Conservation (phyloP, 2,113 vertebrate genomes). For the Anas platyrhynchos region DNA sequence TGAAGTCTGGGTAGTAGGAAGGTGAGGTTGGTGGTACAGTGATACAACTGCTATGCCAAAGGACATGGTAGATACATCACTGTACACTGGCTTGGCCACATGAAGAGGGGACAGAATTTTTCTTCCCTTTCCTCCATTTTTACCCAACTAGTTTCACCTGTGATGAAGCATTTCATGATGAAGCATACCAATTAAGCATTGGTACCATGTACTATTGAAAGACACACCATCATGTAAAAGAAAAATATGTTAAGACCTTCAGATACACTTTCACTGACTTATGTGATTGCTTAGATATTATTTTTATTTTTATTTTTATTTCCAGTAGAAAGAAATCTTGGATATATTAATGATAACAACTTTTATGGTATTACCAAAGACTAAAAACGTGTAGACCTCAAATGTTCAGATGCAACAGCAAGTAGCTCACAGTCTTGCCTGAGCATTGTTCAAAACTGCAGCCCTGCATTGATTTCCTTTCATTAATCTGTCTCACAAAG, state of each 20-base stretch:
- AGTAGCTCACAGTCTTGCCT: too few relatives aligned
- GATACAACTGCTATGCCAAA: fast-evolving
- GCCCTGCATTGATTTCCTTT: not conserved
- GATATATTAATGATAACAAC: not conserved
- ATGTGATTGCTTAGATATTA: not conserved
- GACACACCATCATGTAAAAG: not conserved
- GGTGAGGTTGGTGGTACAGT: too few relatives aligned
- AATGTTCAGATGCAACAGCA: not conserved
- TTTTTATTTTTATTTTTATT: not conserved
- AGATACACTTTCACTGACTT: not conserved
- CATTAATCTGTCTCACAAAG: not conserved
- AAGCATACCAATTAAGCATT: too few relatives aligned
- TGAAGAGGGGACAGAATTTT: not conserved
- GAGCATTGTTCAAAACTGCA: not conserved
- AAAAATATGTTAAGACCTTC: not conserved
- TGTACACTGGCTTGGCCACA: not conserved
- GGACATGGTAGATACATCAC: too few relatives aligned
- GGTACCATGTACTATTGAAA: not conserved
- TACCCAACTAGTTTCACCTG: fast-evolving
- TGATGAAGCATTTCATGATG: not conserved
- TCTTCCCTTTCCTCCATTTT: not conserved
- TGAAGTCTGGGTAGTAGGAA: not conserved
- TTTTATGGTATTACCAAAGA: not conserved
- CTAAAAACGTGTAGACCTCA: not conserved
- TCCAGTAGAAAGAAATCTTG: not conserved